Percentiles rank a stretch among this genome's conserved stretches.
Evolutionary conservation across 2,113 vertebrate species (phyloP).

Genomic region (Channa maculata): DNA sequence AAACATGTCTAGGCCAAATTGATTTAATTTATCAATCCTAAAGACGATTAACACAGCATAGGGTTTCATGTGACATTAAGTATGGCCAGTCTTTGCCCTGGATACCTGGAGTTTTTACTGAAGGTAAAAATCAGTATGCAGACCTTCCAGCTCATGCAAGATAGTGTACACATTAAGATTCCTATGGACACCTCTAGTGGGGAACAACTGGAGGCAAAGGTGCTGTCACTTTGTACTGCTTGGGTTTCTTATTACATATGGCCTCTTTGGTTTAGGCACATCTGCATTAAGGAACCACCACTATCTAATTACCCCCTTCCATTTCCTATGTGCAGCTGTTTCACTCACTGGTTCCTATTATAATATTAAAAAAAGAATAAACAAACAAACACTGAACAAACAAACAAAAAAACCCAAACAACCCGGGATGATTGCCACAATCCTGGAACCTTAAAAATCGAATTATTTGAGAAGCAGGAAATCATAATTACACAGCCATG

Average conservation of each 20-base stretch:
- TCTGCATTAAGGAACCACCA: slow-evolving; percentile 78
- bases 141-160: slow-evolving; percentile 26
- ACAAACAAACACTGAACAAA: neutral
- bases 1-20: neutral
- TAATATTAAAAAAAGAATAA: slow-evolving; percentile 3
- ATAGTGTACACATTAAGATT: slow-evolving; percentile 34
- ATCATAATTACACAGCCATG: slow-evolving; percentile 44
- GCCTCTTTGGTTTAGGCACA: slow-evolving; percentile 93
- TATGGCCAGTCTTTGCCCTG: slow-evolving; percentile 12
- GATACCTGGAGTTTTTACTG: slow-evolving; percentile 18
- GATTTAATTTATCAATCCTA: slow-evolving; percentile 11
- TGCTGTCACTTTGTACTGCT: slow-evolving; percentile 57
- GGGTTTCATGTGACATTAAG: slow-evolving; percentile 4
- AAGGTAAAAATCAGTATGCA: slow-evolving; percentile 13
- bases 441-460: slow-evolving; percentile 72
- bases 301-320: slow-evolving; percentile 63
- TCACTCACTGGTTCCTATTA: slow-evolving; percentile 53
- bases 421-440: slow-evolving; percentile 65
- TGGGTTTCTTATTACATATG: slow-evolving; percentile 69
- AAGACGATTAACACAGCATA: slow-evolving; percentile 8
- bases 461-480: slow-evolving; percentile 64
- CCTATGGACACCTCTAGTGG: slow-evolving; percentile 42
- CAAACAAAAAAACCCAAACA: slow-evolving; percentile 3
- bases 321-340: slow-evolving; percentile 69
- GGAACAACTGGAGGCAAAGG: slow-evolving; percentile 53